A percentile compares a stretch with the other conserved stretches of the same genome.
Evolutionary conservation across 2,888 invertebrate genomes (phyloP).

Genomic region (Chalcis sispes): DNA sequence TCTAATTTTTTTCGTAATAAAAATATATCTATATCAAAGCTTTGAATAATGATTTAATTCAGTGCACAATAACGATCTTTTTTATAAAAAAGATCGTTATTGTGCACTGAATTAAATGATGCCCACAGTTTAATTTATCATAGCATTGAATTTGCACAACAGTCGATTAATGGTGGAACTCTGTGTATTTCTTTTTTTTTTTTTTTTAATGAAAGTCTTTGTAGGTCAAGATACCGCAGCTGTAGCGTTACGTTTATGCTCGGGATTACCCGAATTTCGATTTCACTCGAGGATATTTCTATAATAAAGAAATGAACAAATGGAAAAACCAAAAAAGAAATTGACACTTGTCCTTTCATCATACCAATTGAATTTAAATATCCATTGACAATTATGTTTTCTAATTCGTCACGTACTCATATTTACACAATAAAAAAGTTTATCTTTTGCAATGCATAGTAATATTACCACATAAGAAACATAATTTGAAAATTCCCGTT

Average conservation of each 20-base stretch:
- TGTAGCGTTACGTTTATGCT: conserved; percentile 28
- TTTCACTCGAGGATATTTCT: conserved; percentile 47
- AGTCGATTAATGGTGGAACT: conserved; percentile 36
- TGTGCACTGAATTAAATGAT: too few species aligned
- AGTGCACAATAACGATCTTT: too few species aligned
- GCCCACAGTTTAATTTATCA: too few species aligned
- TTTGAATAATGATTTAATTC: too few species aligned
- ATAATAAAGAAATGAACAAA: conserved; percentile 35
- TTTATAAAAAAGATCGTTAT: too few species aligned
- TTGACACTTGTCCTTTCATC: conserved; percentile 17
- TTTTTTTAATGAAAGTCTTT: conserved; percentile 38
- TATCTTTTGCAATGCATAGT: neutral
- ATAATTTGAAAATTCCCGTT: too few species aligned
- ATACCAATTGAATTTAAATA: neutral
- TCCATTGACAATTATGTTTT: neutral
- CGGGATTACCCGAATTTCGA: conserved; percentile 50
- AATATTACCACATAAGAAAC: too few species aligned
- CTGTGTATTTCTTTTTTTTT: conserved; percentile 17
- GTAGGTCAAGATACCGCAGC: conserved; percentile 46
- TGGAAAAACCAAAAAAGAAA: conserved; percentile 52
- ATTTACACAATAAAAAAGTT: neutral
- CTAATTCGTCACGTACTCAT: neutral
- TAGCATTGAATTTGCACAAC: too few species aligned
- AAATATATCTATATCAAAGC: too few species aligned
- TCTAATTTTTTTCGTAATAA: too few species aligned